These are phyloP conservation scores for Triplophysa yarkandensis DNA, from an alignment of 2,797 vertebrate genomes.

Conservation along the genomic window DNA sequence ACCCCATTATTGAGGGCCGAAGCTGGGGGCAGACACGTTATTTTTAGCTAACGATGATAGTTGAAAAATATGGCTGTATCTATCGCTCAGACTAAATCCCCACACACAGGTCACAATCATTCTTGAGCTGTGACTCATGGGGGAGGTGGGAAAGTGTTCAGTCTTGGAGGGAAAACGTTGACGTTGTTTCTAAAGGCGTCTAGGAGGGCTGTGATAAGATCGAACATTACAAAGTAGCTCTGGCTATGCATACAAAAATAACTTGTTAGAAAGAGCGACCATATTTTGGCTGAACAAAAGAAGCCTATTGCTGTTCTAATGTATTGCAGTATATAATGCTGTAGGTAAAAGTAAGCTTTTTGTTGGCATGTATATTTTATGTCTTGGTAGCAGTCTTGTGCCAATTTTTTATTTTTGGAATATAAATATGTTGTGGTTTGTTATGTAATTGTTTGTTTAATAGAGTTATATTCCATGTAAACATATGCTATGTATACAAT, in stretches of 20 bases:
- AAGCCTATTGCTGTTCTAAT: neutral
- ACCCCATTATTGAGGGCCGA: slow-evolving; percentile 63
- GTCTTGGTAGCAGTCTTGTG: too few relatives aligned
- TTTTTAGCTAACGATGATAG: slow-evolving; percentile 73
- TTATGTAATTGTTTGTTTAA: too few relatives aligned
- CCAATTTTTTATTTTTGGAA: too few relatives aligned
- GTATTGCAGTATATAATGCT: neutral
- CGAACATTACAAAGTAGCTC: slow-evolving; percentile 34
- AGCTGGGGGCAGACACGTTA: slow-evolving; percentile 58
- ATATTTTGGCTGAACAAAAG: neutral
- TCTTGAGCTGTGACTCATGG: slow-evolving; percentile 28
- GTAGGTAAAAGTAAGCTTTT: too few relatives aligned
- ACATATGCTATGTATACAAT: too few relatives aligned
- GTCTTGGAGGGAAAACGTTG: slow-evolving; percentile 31
- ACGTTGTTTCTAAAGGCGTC: slow-evolving; percentile 40
- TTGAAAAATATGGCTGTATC: slow-evolving; percentile 66
- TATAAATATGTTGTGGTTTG: too few relatives aligned
- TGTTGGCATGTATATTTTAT: too few relatives aligned
- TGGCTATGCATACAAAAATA: neutral
- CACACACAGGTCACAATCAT: slow-evolving; percentile 33
- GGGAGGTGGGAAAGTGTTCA: slow-evolving; percentile 39
- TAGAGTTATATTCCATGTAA: too few relatives aligned
- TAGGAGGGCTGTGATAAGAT: slow-evolving; percentile 46
- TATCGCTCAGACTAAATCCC: slow-evolving; percentile 53
- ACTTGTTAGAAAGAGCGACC: neutral